Evolutionary conservation across 2,888 invertebrate species (phyloP), one percentile per base, ranked within the genome.

Genomic region (Lutraria lutraria): DNA sequence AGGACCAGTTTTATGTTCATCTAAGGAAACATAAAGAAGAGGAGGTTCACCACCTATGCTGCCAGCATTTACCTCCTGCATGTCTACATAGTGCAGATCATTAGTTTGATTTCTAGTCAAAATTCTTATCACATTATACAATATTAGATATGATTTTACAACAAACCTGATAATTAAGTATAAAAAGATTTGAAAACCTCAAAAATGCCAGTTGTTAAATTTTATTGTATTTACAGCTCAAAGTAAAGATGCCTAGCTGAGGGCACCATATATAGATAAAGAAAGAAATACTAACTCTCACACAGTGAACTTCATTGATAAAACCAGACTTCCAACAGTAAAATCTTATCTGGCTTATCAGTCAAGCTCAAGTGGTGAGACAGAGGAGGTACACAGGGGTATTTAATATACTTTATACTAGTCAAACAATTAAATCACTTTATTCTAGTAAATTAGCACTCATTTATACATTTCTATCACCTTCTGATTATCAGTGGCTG

Each of bases 291-390:
- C 76, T 34, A 21, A 34, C 56, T 79, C 76, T 85, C 85, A 72
- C 85, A 85, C 85, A 89, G 87, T 53, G 43, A 43, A 79, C 83
- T 25, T 85, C 90, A 88, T 88, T 90, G 90, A 90, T 90, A 90
- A 88, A 88, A 88, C 63, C 84, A 81, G 54, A 72, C 86, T 72
- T 82, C 86, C 81, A 72, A 53, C 81, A 87, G 76, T 34, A 76
- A 76, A 76, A 76, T 29, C 19, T 34, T 76, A 84, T 53, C 68
- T 15, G 79, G 80, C 85, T 85, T 85, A 85, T 85, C 85, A 85
- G 85, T 72, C 21, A 79, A 29, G 54, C 85, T 85, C 80, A 85
- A 85, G 85, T 85, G 85, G 76, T 72, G 34, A 34, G 68, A 34
- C 43, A 1, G 52, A 21, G 68, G 76, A 76, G 76, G 31, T 31